Evolutionary conservation across 1,140 invertebrate species (phyloP).

Genomic region (Epicauta chinensis): DNA sequence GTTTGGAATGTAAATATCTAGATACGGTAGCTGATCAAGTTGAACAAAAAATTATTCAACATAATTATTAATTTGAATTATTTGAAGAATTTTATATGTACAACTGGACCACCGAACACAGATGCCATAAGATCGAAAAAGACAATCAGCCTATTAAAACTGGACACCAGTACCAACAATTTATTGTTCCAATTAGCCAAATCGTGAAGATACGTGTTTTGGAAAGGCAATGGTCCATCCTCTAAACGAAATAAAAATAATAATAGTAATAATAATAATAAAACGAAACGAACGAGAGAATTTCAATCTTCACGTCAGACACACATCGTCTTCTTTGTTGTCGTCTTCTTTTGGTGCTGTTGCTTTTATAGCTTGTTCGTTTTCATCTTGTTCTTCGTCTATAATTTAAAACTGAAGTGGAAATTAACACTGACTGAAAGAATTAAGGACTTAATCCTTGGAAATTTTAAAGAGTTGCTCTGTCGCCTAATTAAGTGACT

Average conservation of each 20-base stretch:
- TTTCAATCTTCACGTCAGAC: background rate
- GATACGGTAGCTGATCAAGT: constrained; percentile 26
- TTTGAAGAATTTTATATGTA: constrained; percentile 21
- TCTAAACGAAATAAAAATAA: constrained; percentile 4
- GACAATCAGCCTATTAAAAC: constrained; percentile 45
- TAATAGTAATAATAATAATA: background rate
- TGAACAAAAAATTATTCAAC: constrained; percentile 14
- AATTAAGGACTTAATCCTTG: constrained; percentile 31
- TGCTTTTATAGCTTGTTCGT: background rate
- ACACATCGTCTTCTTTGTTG: too few relatives aligned
- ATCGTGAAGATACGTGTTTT: constrained; percentile 45
- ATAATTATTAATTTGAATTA: background rate
- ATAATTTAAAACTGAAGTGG: constrained; percentile 27
- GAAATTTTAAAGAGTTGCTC: constrained; percentile 13
- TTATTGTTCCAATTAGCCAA: constrained; percentile 46
- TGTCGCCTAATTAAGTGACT: constrained; percentile 27
- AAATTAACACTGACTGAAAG: constrained; percentile 27
- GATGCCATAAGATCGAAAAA: constrained; percentile 39
- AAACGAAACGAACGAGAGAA: background rate
- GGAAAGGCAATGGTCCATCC: constrained; percentile 38
- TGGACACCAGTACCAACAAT: constrained; percentile 43
- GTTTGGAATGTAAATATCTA: constrained; percentile 26
- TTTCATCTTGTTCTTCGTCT: constrained; percentile 3
- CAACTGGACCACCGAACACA: constrained; percentile 35
- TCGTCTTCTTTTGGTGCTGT: too few relatives aligned